phyloP scores from a whole-genome alignment of 2,888 invertebrate species.

The Amphimallon solstitiale region DNA sequence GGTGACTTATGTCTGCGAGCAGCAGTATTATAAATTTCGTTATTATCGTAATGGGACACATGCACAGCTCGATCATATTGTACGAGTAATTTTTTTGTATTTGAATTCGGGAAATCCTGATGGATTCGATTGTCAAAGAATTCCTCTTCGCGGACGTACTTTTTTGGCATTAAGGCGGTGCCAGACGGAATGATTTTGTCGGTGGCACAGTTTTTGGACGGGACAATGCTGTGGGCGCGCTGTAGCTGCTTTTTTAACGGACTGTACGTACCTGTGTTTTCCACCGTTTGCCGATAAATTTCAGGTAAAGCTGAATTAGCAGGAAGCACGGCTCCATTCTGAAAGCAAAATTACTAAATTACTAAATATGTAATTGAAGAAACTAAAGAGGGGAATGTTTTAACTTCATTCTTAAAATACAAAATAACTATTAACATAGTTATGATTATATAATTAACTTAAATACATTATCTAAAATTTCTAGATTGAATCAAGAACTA shows the following conservation, averaged over 20 bases:
- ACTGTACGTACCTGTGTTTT: constrained; percentile 63
- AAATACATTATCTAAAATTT: too few relatives aligned
- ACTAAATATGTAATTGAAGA: too few relatives aligned
- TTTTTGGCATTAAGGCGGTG: constrained; percentile 28
- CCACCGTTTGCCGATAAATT: constrained; percentile 61
- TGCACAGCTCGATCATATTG: constrained; percentile 19
- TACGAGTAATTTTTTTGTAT: not conserved
- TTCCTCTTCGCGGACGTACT: constrained; percentile 9
- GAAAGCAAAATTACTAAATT: constrained; percentile 44
- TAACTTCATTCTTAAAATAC: too few relatives aligned
- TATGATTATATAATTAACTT: too few relatives aligned
- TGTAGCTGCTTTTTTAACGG: constrained; percentile 59
- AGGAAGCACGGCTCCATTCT: constrained; percentile 56
- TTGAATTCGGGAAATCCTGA: not conserved
- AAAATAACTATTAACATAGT: too few relatives aligned
- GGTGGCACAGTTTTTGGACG: constrained; percentile 60
- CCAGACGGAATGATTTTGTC: constrained; percentile 56
- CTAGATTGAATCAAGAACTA: too few relatives aligned
- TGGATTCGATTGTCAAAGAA: constrained; percentile 2
- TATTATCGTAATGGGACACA: constrained; percentile 15
- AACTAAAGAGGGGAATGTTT: too few relatives aligned
- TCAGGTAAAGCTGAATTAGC: constrained; percentile 47
- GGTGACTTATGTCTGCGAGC: constrained; percentile 21
- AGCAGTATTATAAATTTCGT: constrained; percentile 22
- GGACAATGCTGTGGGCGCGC: constrained; percentile 57